Percentiles rank a stretch among this genome's conserved stretches.
These are phyloP conservation scores for Urocolius indicus DNA, from an alignment of 2,113 vertebrate genomes.

Conservation along the genomic window DNA sequence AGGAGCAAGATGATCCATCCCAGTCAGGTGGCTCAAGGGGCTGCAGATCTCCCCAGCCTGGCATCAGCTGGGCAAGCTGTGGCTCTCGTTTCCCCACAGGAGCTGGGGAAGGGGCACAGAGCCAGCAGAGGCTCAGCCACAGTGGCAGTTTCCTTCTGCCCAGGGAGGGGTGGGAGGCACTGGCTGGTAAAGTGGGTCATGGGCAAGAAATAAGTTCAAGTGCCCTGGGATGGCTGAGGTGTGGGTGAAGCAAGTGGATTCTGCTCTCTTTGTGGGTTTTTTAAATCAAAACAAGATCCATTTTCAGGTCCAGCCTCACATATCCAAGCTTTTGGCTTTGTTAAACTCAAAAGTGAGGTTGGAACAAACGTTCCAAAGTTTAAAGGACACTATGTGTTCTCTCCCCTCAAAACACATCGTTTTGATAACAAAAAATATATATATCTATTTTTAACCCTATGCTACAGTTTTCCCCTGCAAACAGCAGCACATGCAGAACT, in stretches of 20 bases:
- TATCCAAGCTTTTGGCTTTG: not conserved
- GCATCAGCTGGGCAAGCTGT: not conserved
- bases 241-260: not conserved
- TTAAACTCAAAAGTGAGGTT: not conserved
- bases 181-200: accelerated
- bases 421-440: not conserved
- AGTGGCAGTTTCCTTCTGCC: not conserved
- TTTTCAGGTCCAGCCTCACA: not conserved
- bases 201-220: not conserved
- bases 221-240: not conserved
- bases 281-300: not conserved
- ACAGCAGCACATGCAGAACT: not conserved
- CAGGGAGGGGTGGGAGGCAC: not conserved
- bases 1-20: not conserved
- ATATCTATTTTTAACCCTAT: not conserved
- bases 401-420: not conserved
- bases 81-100: not conserved
- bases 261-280: not conserved
- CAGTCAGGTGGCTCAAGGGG: not conserved
- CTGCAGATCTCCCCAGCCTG: not conserved
- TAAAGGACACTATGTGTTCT: not conserved
- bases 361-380: not conserved
- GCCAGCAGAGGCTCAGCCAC: accelerated
- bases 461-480: not conserved
- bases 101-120: not conserved